Evolutionary conservation across 2,113 vertebrate genomes (phyloP).

Genomic region (Tursiops truncatus): DNA sequence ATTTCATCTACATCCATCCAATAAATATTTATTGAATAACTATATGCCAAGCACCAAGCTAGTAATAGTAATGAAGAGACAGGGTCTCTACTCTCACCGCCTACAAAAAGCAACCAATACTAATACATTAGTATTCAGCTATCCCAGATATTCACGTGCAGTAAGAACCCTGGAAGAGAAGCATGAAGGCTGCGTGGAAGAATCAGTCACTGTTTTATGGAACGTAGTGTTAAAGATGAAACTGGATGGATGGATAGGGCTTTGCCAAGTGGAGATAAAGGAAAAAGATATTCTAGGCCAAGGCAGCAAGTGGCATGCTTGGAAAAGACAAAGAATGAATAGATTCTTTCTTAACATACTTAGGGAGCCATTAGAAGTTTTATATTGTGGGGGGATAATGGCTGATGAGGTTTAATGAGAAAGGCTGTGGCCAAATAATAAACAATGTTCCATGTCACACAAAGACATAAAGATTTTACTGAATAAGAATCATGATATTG

Average conservation of each 20-base stretch:
- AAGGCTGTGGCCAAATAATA: not conserved
- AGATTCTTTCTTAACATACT: not conserved
- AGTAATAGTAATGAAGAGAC: not conserved
- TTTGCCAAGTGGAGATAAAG: not conserved
- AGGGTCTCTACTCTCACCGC: not conserved
- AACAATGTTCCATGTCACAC: not conserved
- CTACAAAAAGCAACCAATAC: not conserved
- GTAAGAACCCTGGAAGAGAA: not conserved
- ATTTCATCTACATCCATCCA: not conserved
- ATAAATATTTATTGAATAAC: not conserved
- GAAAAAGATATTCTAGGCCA: not conserved
- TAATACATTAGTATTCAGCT: not conserved
- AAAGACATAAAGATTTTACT: not conserved
- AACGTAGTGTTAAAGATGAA: not conserved
- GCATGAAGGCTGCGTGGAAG: not conserved
- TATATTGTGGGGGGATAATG: not conserved
- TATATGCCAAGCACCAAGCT: not conserved
- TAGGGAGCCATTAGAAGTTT: not conserved
- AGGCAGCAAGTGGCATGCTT: not conserved
- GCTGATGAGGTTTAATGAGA: not conserved
- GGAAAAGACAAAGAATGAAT: not conserved
- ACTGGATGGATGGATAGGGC: not conserved
- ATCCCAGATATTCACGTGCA: not conserved
- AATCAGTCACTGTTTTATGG: not conserved
- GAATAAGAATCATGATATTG: not conserved